Base-by-base conservation (phyloP, 2,797 vertebrate genomes). In the Selene dorsalis region DNA sequence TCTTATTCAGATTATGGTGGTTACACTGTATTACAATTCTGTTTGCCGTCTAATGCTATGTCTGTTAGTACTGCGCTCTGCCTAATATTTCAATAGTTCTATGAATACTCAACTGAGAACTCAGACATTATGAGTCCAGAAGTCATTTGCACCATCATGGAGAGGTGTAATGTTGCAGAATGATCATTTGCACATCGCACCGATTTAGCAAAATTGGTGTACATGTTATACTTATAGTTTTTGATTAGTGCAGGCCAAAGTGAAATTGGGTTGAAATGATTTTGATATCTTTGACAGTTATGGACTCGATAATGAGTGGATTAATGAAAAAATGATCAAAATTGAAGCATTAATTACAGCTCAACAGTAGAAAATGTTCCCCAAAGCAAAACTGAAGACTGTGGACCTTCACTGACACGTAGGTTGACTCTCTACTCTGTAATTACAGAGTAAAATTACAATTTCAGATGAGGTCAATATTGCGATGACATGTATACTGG, bases 341-440 rank as follows among this genome's bases (percentile, higher is more conserved):
- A 67, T 47, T 43, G 56, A 69, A 39, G 5, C 13, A 2, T 32
- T 45, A 26, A 57, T 57, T 70, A n/a, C 12, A 65, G 47, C 18
- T 0, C 22, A 17, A 7, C 24, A 13, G 59, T 52, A 57, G 38
- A 71, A 32, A 64, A 16, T 28, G n/a, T 43, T 68, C 68, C 73
- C 12, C 39, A 47, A 2, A 63, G 60, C 4, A 58, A 41, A 59
- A 32, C 12, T 57, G 22, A 20, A 76, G 47, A 73, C 20, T 45
- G n/a, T 32, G 6, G n/a, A 18, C 11, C 56, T 71, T 69, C 9
- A 26, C 59, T 59, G 48, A 52, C 64, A 61, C 30, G 24, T 22
- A 5, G 8, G 24, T 24, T 57, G 4, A 18, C 67, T 74, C 52
- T 60, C 24, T 35, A 12, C 35, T 75, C 47, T 26, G 41, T 52